Percentiles rank a stretch among this genome's conserved stretches.
These are phyloP conservation scores for Epicampocera succincta DNA, from an alignment of 2,888 invertebrate genomes.

Conservation along the genomic window DNA sequence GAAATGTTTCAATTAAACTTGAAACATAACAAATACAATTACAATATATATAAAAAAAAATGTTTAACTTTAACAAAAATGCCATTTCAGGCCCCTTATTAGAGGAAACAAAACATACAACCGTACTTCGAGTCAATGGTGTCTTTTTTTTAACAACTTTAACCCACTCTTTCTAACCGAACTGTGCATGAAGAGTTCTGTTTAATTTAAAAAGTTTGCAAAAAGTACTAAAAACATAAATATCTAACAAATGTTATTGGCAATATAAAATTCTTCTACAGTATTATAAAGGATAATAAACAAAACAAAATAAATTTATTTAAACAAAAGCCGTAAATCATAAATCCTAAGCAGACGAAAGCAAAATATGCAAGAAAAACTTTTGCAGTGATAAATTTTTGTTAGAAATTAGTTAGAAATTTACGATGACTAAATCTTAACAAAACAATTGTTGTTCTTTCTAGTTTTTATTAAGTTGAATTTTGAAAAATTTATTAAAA, in stretches of 20 bases:
- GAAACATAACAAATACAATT: too few relatives aligned
- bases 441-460: neutral
- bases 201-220: constrained; percentile 35
- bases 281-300: neutral
- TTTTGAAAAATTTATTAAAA: too few relatives aligned
- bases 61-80: too few relatives aligned
- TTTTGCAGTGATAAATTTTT: constrained; percentile 11
- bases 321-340: constrained; percentile 28
- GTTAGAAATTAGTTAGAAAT: constrained; percentile 19
- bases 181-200: neutral
- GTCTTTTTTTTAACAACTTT: neutral
- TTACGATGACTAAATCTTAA: constrained; percentile 14
- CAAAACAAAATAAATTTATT: constrained; percentile 17
- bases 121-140: neutral
- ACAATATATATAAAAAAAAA: too few relatives aligned
- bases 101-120: too few relatives aligned
- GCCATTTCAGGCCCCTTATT: too few relatives aligned
- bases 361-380: constrained; percentile 14
- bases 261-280: constrained; percentile 3
- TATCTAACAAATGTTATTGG: neutral
- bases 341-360: constrained; percentile 12
- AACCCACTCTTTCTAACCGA: neutral
- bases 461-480: too few relatives aligned
- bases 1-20: too few relatives aligned
- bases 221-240: constrained; percentile 7